Percentiles rank a stretch among this genome's conserved stretches.
These are phyloP conservation scores for Antedon mediterranea DNA, from an alignment of 53 echinoderm and acorn worm species.

Conservation along the genomic window DNA sequence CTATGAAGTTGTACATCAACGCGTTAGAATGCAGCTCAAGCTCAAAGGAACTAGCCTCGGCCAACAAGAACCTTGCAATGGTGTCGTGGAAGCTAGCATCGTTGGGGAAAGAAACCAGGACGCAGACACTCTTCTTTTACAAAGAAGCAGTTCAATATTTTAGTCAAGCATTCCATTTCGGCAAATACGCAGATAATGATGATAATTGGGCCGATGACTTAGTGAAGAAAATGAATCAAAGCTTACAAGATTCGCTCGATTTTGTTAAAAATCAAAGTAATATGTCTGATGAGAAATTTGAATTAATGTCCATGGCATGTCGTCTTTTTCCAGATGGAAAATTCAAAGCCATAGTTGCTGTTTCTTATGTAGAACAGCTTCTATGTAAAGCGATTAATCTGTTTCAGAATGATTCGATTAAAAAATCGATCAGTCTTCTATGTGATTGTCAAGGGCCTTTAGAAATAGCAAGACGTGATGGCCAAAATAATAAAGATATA, in stretches of 20 bases:
- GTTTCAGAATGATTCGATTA: not conserved
- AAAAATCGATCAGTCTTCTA: not conserved
- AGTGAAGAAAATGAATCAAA: conserved; percentile 2
- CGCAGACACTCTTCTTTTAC: conserved; percentile 3
- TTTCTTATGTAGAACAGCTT: not conserved
- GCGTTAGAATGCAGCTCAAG: not conserved
- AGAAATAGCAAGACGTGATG: not conserved
- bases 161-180: not conserved
- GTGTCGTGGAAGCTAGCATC: conserved; percentile 17
- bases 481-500: not conserved
- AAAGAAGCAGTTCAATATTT: conserved; percentile 18
- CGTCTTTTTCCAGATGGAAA: not conserved
- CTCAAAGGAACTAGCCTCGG: conserved; percentile 5
- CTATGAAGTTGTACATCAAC: conserved; percentile 5
- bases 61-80: conserved; percentile 15
- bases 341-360: not conserved
- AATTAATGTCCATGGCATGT: not conserved
- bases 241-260: conserved; percentile 7
- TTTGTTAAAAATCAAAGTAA: not conserved
- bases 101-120: not conserved
- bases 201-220: not conserved
- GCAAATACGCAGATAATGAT: not conserved
- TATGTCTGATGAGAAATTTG: not conserved
- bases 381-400: not conserved
- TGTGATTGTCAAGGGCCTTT: not conserved